Evolutionary conservation across 1,140 invertebrate genomes (phyloP).

Genomic region (Solenopsis fugax): DNA sequence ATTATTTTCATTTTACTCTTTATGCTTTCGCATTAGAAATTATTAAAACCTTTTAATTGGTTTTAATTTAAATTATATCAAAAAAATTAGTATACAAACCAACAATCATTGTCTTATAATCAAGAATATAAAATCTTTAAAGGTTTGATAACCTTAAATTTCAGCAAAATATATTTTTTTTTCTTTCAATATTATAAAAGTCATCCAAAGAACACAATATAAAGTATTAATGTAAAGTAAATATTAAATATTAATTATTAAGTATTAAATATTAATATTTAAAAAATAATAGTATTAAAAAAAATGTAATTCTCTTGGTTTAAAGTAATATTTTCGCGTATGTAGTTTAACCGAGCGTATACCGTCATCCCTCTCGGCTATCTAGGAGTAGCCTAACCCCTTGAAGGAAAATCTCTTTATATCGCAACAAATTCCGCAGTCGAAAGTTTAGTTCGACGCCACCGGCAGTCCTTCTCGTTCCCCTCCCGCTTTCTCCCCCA

Average conservation of each 20-base stretch:
- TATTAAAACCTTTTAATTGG: not conserved
- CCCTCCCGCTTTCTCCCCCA: not conserved
- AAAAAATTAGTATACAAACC: too few relatives aligned
- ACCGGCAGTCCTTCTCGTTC: not conserved
- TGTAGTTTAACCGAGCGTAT: not conserved
- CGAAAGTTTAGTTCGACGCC: slow-evolving; percentile 56
- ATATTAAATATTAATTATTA: too few relatives aligned
- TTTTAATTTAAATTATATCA: not conserved
- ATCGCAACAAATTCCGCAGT: slow-evolving; percentile 51
- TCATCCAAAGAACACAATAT: too few relatives aligned
- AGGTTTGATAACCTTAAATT: too few relatives aligned
- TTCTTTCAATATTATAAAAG: too few relatives aligned
- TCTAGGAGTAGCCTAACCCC: slow-evolving; percentile 6
- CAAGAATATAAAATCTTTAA: too few relatives aligned
- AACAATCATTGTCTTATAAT: too few relatives aligned
- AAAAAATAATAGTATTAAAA: too few relatives aligned
- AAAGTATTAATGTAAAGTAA: too few relatives aligned
- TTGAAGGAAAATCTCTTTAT: slow-evolving; percentile 57
- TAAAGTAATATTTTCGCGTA: not conserved
- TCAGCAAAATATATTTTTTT: too few relatives aligned
- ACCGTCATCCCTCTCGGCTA: not conserved
- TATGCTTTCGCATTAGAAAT: not conserved
- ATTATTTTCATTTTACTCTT: not conserved
- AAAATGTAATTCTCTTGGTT: too few relatives aligned
- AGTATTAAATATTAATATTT: too few relatives aligned